These are phyloP conservation scores for Desmophyllum pertusum DNA, from an alignment of 92 coral and sea anemone species.

Conservation along the genomic window DNA sequence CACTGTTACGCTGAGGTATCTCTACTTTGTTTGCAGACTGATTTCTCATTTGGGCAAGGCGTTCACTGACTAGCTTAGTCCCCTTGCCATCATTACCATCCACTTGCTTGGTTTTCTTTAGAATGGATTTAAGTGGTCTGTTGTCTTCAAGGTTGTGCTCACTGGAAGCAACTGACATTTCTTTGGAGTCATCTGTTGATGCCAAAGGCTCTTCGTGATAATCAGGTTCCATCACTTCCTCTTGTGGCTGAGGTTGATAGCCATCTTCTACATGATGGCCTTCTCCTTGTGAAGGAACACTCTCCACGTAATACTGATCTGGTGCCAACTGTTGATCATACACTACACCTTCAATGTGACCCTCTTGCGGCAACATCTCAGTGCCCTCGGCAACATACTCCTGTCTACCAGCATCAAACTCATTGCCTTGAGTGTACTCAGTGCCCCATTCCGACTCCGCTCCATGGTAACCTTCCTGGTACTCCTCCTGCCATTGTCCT, in stretches of 20 bases:
- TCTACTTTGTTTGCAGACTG: constrained; percentile 13
- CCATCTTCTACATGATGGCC: constrained; percentile 39
- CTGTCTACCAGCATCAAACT: constrained; percentile 33
- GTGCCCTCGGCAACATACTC: constrained; percentile 16
- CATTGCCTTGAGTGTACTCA: constrained; percentile 33
- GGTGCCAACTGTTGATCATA: constrained; percentile 35
- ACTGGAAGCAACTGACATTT: constrained; percentile 1
- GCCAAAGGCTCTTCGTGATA: constrained; percentile 16
- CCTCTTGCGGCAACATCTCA: constrained; percentile 26
- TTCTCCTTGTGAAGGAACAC: constrained; percentile 19
- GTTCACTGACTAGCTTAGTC: constrained; percentile 49
- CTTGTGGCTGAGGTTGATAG: constrained; percentile 10
- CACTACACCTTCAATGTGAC: constrained; percentile 22
- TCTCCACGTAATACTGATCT: constrained; percentile 41
- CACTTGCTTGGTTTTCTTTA: constrained; percentile 61
- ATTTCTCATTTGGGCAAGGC: constrained; percentile 37
- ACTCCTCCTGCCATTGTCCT: constrained; percentile 39
- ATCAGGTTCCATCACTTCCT: constrained; percentile 10
- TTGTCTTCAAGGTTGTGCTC: constrained; percentile 5
- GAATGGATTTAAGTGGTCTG: constrained; percentile 81
- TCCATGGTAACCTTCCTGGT: constrained; percentile 41
- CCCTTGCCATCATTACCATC: constrained; percentile 11
- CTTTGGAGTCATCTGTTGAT: not conserved
- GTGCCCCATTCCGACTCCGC: constrained; percentile 18
- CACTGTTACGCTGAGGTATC: not conserved